Percentiles rank a stretch among this genome's conserved stretches.
These are phyloP conservation scores for Caenorhabditis sulstoni DNA, from an alignment of 2,888 invertebrate species.

Conservation along the genomic window DNA sequence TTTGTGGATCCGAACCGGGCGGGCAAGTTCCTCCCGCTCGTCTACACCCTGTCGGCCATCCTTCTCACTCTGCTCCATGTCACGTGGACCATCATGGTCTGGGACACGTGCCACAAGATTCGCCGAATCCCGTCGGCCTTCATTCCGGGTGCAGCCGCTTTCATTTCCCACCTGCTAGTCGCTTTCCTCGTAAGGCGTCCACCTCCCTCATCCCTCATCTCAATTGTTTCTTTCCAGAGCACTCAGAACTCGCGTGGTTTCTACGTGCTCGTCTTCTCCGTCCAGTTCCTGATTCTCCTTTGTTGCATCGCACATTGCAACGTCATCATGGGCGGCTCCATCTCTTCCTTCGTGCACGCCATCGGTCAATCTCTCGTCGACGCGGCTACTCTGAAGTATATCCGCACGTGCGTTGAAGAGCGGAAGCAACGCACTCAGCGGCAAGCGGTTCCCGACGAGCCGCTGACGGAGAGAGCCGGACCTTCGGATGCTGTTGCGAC, in stretches of 20 bases:
- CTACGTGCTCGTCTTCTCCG: slow-evolving; percentile 48
- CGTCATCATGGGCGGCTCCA: slow-evolving; percentile 64
- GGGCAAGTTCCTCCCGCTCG: slow-evolving; percentile 62
- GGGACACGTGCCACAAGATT: slow-evolving; percentile 69
- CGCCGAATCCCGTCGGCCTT: slow-evolving; percentile 36
- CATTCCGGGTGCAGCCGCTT: slow-evolving; percentile 60
- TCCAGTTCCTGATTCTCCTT: slow-evolving; percentile 64
- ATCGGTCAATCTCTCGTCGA: slow-evolving; percentile 34
- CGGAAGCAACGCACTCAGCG: slow-evolving; percentile 20
- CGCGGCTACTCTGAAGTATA: slow-evolving; percentile 32
- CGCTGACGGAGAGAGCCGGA: slow-evolving; percentile 32
- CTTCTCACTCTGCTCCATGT: slow-evolving; percentile 86
- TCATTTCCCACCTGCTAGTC: slow-evolving; percentile 60
- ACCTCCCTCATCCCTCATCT: background rate
- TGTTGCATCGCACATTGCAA: slow-evolving; percentile 65
- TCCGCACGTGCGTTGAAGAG: slow-evolving; percentile 16
- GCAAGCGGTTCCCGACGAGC: slow-evolving; percentile 47
- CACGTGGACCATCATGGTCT: slow-evolving; percentile 87
- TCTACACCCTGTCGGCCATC: slow-evolving; percentile 60
- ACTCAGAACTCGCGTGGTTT: slow-evolving; percentile 52
- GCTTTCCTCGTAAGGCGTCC: slow-evolving; percentile 50
- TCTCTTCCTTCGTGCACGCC: slow-evolving; percentile 39
- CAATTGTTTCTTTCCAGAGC: slow-evolving; percentile 51
- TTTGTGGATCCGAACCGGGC: slow-evolving; percentile 49
- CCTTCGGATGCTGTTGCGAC: slow-evolving; percentile 9